Percentiles rank a stretch among this genome's conserved stretches.
These are phyloP conservation scores for Nilaparvata lugens DNA, from an alignment of 1,140 invertebrate species.

Conservation along the genomic window DNA sequence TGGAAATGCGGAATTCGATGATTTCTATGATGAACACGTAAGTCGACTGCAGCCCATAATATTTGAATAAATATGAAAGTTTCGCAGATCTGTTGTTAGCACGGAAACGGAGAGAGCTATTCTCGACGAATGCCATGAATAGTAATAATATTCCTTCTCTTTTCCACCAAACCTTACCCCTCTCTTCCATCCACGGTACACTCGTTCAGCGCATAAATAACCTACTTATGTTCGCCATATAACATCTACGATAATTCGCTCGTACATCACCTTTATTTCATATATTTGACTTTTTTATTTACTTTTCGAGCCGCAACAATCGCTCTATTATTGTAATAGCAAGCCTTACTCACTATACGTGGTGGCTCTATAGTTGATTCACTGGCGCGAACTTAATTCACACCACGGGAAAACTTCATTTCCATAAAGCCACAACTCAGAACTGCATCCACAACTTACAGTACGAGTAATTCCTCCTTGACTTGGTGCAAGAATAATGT, in stretches of 20 bases:
- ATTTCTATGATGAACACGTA: slow-evolving; percentile 1
- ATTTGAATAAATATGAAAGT: neutral
- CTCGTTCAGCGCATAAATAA: neutral
- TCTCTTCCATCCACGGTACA: no score
- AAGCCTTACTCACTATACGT: no score
- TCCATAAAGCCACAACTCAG: no score
- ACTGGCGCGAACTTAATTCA: no score
- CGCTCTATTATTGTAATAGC: no score
- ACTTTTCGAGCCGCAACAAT: neutral
- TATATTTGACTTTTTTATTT: slow-evolving; percentile 1
- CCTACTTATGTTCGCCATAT: neutral
- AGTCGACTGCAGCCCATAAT: neutral
- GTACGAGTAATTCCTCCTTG: no score
- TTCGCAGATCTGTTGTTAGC: neutral
- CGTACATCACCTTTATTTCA: slow-evolving; percentile 3
- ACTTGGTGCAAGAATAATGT: no score
- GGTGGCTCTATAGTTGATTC: no score
- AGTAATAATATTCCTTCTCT: neutral
- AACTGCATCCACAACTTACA: no score
- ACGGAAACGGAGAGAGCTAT: neutral
- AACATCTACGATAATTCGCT: slow-evolving; percentile 1
- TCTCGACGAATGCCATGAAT: neutral
- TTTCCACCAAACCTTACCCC: neutral
- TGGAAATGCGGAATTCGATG: neutral
- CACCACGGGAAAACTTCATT: no score